Base-by-base conservation (phyloP, 2,888 invertebrate species). In the Podabrus alpinus region DNA sequence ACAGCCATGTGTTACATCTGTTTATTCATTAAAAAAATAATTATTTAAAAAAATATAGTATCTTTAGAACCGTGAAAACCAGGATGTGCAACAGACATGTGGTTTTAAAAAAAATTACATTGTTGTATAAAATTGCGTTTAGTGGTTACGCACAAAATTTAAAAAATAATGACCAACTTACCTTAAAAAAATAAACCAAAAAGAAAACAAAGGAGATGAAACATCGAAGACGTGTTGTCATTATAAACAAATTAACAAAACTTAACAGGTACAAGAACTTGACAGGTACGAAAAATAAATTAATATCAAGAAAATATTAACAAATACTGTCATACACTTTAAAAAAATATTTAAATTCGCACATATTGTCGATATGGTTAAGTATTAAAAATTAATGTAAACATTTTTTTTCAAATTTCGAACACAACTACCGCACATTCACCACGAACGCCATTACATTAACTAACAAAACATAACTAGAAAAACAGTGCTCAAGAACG, bases 171-270 rank as follows among this genome's bases (percentile, higher is more conserved):
- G 25, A 16, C n/a, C 15, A 64, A 75, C 78, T 71, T 74, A 79
- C 79, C 79, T 79, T 79, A 70, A 73, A 21, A 24, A 79, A 60
- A 71, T 70, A 75, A 25, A 77, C 74, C 66, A 29, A 70, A 69
- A 78, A 69, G 71, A 68, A 76, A 61, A 78, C 61, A 29, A 74
- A 60, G 66, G 77, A 67, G 69, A 74, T 74, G 73, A 77, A 79
- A 74, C 75, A 77, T 73, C 75, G 76, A 73, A 77, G 74, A 68
- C 71, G 74, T 68, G 72, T 78, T 75, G 76, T 75, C 76, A 75
- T 78, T 59, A 72, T 75, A 68, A 77, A 75, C 71, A 76, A 75
- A 71, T 75, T 71, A 74, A 78, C 68, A 76, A 76, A 77, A 72
- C 68, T 68, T 69, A 69, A 78, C 74, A 76, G 72, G 74, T 72